phyloP scores from a whole-genome alignment of 2,888 invertebrate genomes.

The Rugalucina vietnamica region DNA sequence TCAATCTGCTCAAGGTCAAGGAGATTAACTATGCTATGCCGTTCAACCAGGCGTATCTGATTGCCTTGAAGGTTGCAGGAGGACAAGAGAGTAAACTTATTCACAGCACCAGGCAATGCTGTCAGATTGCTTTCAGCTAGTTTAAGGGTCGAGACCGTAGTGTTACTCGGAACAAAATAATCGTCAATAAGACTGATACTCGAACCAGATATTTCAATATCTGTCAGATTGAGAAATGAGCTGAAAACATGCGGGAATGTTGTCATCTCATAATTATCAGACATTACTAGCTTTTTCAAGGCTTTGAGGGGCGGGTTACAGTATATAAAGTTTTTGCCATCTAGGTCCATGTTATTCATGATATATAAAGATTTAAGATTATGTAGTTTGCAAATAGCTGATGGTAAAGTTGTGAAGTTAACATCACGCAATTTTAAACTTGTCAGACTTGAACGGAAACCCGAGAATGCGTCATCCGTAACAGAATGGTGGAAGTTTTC shows the following conservation, averaged over 20 bases:
- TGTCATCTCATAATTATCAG: not conserved
- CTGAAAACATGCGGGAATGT: not conserved
- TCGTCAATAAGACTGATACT: not conserved
- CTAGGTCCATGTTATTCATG: not conserved
- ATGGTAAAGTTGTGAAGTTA: not conserved
- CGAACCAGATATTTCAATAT: not conserved
- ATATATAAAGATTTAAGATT: not conserved
- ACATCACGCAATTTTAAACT: not conserved
- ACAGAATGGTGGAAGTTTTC: not conserved
- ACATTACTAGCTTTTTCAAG: not conserved
- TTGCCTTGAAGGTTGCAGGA: not conserved
- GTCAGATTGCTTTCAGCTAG: not conserved
- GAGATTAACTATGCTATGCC: not conserved
- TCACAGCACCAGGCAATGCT: not conserved
- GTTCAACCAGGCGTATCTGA: not conserved
- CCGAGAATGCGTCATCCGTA: not conserved
- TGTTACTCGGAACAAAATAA: not conserved
- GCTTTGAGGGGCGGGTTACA: not conserved
- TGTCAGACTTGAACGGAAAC: not conserved
- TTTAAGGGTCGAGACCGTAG: not conserved
- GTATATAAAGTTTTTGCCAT: not conserved
- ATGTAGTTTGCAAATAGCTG: not conserved
- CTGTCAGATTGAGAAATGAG: not conserved
- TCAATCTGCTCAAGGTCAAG: not conserved
- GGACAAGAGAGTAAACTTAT: not conserved